phyloP scores from a whole-genome alignment of 2,797 vertebrate species.

The Acanthurus lineatus region DNA sequence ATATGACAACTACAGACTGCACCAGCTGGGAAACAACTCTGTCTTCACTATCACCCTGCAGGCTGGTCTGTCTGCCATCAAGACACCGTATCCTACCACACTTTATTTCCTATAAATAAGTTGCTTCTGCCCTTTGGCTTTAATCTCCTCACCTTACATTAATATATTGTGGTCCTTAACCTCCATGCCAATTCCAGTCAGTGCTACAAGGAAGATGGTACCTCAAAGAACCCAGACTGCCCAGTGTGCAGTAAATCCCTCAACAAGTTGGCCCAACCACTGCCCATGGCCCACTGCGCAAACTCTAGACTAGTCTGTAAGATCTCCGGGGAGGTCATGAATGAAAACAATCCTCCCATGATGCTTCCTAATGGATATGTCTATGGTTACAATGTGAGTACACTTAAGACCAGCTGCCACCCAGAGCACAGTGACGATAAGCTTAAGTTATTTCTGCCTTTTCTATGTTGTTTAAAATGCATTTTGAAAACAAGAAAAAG shows the following conservation, averaged over 20 bases:
- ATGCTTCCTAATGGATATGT: constrained; percentile 99
- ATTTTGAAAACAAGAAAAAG: neutral
- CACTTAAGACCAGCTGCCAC: neutral
- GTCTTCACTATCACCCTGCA: constrained; percentile 99
- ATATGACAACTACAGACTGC: constrained; percentile 99
- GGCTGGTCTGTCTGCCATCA: constrained; percentile 98
- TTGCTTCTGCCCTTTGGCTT: neutral
- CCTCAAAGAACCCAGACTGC: constrained; percentile 98
- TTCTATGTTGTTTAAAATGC: neutral
- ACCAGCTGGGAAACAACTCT: constrained; percentile 99
- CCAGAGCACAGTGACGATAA: no score
- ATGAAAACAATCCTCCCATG: constrained; percentile 99
- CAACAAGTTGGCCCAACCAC: constrained; percentile 97
- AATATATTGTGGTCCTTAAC: constrained; percentile 82
- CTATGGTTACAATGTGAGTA: constrained; percentile 98
- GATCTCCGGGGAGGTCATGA: constrained; percentile 99
- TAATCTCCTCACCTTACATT: neutral
- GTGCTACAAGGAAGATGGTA: constrained; percentile 99
- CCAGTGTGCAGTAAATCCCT: constrained; percentile 99
- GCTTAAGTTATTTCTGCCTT: neutral
- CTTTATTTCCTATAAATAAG: rapidly evolving
- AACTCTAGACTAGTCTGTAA: constrained; percentile 99
- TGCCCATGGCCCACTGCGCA: constrained; percentile 99
- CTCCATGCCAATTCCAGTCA: constrained; percentile 85
- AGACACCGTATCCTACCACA: constrained; percentile 96